A percentile compares a stretch with the other conserved stretches of the same genome.
Evolutionary conservation across 2,113 vertebrate species (phyloP).

Genomic region (Siniperca knerii): DNA sequence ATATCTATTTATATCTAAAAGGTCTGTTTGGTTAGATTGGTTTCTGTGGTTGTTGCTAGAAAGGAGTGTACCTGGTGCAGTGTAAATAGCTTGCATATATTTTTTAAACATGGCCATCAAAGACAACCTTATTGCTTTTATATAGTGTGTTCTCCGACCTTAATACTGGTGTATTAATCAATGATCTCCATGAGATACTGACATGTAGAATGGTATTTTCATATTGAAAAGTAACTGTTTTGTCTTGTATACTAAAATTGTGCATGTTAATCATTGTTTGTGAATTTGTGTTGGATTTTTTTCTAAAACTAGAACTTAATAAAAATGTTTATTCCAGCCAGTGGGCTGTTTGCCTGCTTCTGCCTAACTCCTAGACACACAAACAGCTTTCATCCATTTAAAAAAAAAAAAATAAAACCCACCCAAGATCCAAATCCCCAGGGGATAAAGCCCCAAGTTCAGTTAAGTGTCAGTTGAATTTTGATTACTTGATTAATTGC

Average conservation of each 20-base stretch:
- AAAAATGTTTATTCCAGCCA: conserved; percentile 84
- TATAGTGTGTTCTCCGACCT: conserved; percentile 83
- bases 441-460: background rate
- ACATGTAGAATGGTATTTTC: conserved; percentile 89
- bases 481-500: background rate
- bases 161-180: conserved; percentile 87
- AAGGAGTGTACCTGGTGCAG: conserved; percentile 50
- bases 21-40: conserved; percentile 42
- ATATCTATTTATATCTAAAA: conserved; percentile 57
- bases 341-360: conserved; percentile 6
- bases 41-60: conserved; percentile 56
- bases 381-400: background rate
- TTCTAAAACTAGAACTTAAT: conserved; percentile 88
- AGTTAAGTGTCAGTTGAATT: background rate
- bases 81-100: conserved; percentile 86
- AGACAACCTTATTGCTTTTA: conserved; percentile 75
- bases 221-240: conserved; percentile 97
- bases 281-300: conserved; percentile 86
- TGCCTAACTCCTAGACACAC: background rate
- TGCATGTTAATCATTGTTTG: conserved; percentile 88
- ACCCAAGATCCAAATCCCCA: background rate
- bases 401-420: too few relatives aligned
- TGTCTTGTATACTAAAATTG: conserved; percentile 97
- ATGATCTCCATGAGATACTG: conserved; percentile 96
- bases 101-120: conserved; percentile 82